Evolutionary conservation across 2,113 vertebrate genomes (phyloP).

Genomic region (Fregata magnificens): DNA sequence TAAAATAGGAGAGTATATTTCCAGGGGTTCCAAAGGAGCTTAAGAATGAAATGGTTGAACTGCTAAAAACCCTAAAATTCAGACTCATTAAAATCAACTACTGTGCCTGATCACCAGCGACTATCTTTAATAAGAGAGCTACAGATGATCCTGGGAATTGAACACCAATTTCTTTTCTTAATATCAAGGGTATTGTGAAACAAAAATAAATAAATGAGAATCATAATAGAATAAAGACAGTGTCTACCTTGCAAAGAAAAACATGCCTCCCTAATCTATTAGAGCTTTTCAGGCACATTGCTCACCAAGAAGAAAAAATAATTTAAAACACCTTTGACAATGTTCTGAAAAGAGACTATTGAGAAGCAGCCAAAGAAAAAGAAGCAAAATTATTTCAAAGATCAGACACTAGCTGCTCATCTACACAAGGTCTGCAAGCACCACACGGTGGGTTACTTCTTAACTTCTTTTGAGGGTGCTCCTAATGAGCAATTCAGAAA

Average conservation of each 20-base stretch:
- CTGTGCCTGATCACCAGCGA: constrained; percentile 23
- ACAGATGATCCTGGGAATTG: constrained; percentile 47
- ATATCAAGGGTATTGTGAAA: constrained; percentile 41
- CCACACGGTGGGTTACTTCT: background rate
- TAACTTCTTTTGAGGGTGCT: background rate
- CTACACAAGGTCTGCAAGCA: background rate
- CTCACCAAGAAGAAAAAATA: background rate
- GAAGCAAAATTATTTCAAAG: background rate
- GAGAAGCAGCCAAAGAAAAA: background rate
- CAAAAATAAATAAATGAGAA: constrained; percentile 61
- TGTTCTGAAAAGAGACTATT: background rate
- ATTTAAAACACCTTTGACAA: constrained; percentile 13
- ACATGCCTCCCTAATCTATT: background rate
- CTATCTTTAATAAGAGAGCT: constrained; percentile 53
- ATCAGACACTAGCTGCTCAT: background rate
- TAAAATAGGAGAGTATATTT: background rate
- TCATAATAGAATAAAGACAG: constrained; percentile 17
- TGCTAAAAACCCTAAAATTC: constrained; percentile 44
- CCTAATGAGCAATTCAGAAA: background rate
- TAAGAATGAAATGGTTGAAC: constrained; percentile 22
- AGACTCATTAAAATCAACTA: constrained; percentile 46
- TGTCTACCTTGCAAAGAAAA: constrained; percentile 31
- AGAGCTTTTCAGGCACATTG: background rate
- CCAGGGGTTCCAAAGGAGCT: constrained; percentile 28
- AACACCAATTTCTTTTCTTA: constrained; percentile 58